Percentiles rank a stretch among this genome's conserved stretches.
Evolutionary conservation across 2,888 invertebrate species (phyloP).

Genomic region (Lymantria monacha): DNA sequence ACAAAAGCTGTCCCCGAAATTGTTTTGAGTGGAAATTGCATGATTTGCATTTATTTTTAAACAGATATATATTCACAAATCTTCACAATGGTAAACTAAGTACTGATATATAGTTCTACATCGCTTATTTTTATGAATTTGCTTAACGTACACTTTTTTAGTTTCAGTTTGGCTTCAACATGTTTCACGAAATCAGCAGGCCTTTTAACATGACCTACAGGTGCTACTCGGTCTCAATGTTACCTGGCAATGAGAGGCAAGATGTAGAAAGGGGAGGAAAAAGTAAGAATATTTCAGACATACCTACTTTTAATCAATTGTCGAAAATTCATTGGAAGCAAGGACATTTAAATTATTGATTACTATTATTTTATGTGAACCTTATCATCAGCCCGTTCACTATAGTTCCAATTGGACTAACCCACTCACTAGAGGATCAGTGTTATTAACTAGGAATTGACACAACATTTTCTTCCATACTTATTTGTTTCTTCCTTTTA

Average conservation of each 20-base stretch:
- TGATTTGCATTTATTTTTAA: slow-evolving; percentile 57
- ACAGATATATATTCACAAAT: slow-evolving; percentile 25
- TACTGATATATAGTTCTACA: slow-evolving; percentile 6
- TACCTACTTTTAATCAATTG: background rate
- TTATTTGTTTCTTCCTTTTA: too few relatives aligned
- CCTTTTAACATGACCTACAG: slow-evolving; percentile 92
- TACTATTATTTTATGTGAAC: too few relatives aligned
- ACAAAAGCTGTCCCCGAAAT: slow-evolving; percentile 8
- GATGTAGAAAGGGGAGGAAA: slow-evolving; percentile 98
- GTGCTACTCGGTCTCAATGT: slow-evolving; percentile 97
- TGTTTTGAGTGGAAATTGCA: slow-evolving; percentile 41
- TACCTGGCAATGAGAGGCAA: slow-evolving; percentile 95
- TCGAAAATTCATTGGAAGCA: too few relatives aligned
- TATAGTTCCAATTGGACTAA: too few relatives aligned
- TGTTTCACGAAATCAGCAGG: slow-evolving; percentile 92
- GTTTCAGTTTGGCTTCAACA: slow-evolving; percentile 94
- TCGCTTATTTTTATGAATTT: slow-evolving; percentile 19
- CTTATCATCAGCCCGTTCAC: too few relatives aligned
- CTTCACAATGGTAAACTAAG: slow-evolving; percentile 48
- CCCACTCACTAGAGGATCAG: too few relatives aligned
- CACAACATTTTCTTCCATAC: too few relatives aligned
- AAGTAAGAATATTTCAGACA: slow-evolving; percentile 83
- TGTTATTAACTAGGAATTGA: too few relatives aligned
- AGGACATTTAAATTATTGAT: too few relatives aligned
- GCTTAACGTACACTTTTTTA: slow-evolving; percentile 56